Evolutionary conservation across 2,113 vertebrate genomes (phyloP), one percentile per base, ranked within the genome.

Genomic region (Sylvietta virens): DNA sequence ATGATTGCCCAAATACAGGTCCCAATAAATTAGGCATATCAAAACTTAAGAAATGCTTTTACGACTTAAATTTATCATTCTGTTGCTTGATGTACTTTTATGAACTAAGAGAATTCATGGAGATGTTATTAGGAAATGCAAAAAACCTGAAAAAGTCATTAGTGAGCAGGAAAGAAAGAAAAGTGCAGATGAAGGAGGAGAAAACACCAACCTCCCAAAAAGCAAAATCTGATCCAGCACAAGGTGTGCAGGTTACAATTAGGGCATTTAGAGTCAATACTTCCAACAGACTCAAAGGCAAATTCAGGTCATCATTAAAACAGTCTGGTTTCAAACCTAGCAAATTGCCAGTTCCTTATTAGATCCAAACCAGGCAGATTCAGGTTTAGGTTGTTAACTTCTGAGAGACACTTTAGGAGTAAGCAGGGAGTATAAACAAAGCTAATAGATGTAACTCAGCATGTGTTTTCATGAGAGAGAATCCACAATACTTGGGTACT

Each of bases 221-320:
- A 67, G 76, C 79, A 94, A 73, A 93, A 96, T 77, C 50, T 90
- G 90, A 95, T 95, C 87, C 90, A 88, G 79, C 85, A 86, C 90
- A 74, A 70, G 45, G 27, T 77, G 87, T 96, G 45, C 50, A 58
- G 58, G 65, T 86, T 86, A 13, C 51, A 79, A 6, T 48, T 65
- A 50, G 53, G 42, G 18, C 81, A 50, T 3, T 80, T 88, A 8
- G 54, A 83, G 79, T 81, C 83, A 83, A 86, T 90, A 90, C 39
- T 93, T 73, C 15, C 10, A 53, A 30, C 7, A 23, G 37, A 21
- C 58, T 86, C 54, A 93, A 81, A 93, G 92, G 22, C 88, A 86
- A 85, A 69, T 58, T 35, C 60, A 58, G 80, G 80, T 71, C 87
- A 62, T 47, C 17, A 7, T 57, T 81, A 47, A 35, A 73, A 27